phyloP scores from a whole-genome alignment of 2,113 vertebrate species.

The Tragulus kanchil region DNA sequence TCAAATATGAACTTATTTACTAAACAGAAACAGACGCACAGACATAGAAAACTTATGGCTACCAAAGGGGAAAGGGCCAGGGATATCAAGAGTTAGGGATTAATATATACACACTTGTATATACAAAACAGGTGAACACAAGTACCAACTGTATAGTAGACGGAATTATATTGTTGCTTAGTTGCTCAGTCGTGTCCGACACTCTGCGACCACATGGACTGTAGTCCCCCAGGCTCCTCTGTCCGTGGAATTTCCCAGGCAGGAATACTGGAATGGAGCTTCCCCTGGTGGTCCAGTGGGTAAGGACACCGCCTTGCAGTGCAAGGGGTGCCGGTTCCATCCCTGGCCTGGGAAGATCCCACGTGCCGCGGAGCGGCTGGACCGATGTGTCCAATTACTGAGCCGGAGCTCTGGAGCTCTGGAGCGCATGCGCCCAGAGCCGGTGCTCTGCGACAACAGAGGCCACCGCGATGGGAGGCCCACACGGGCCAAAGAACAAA shows the following conservation, averaged over 20 bases:
- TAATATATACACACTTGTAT: not conserved
- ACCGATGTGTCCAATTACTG: too few species aligned
- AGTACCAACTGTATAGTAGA: not conserved
- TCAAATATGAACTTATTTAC: not conserved
- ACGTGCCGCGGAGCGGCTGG: too few species aligned
- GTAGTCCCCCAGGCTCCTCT: not conserved
- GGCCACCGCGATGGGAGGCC: too few species aligned
- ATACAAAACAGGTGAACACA: not conserved
- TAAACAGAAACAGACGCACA: not conserved
- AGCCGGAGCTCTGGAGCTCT: too few species aligned
- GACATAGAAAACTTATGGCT: not conserved
- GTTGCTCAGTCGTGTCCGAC: not conserved
- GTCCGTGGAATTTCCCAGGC: not conserved
- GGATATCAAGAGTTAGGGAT: not conserved
- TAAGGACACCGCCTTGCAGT: too few species aligned
- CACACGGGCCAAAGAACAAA: too few species aligned
- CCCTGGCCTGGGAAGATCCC: too few species aligned
- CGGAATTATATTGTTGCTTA: not conserved
- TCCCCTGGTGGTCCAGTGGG: too few species aligned
- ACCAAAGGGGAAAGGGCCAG: not conserved
- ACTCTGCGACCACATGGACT: not conserved
- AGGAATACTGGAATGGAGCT: not conserved
- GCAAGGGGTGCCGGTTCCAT: too few species aligned
- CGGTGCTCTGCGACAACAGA: too few species aligned
- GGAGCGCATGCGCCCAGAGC: too few species aligned